Base-by-base conservation (phyloP, 2,113 vertebrate species). In the Tylochromis polylepis region DNA sequence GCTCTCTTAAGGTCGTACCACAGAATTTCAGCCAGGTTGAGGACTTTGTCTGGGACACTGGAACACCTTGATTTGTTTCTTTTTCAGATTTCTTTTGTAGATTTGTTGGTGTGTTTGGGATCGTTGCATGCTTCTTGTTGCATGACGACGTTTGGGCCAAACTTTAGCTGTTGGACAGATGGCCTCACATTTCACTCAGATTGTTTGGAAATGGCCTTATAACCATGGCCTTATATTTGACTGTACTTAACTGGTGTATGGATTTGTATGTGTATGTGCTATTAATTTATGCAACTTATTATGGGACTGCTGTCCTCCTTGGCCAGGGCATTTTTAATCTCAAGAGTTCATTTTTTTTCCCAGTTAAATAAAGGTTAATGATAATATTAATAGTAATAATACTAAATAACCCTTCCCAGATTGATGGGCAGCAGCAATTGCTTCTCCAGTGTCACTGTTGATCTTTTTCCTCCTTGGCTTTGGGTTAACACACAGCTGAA, bases 51-150 rank as follows among this genome's bases (percentile, higher is more conserved):
- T 65, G 60, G 18, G 60, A 65, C 60, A 65, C 34, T 34, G 31
- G 31, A 34, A 34, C 31, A 34, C 6, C 18, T 36, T 65, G 18
- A 65, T 1, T 65, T 65, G 18, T 65, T 65, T 41, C 11, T 67
- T 67, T 67, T 67, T 22, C 62, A 67, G 60, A 65, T 65, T 67
- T 41, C 62, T 67, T 38, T 67, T 36, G 22, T 67, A 41, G 62
- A 41, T 67, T 67, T 41, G 20, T 41, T 67, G 62, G 11, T 15
- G 20, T 41, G n/a, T 41, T 67, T 41, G 22, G 62, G 11, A 67
- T 38, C 60, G 8, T 67, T 67, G 20, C 29, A 62, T 62, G 34
- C 10, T 36, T 34, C 38, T 10, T 38, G 38, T 38, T 38, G 38
- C 38, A 38, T 38, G 38, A 38, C 38, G 5, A 34, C 5, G 31